Evolutionary conservation across 1,140 invertebrate species (phyloP).

Genomic region (Hylaeus volcanicus): DNA sequence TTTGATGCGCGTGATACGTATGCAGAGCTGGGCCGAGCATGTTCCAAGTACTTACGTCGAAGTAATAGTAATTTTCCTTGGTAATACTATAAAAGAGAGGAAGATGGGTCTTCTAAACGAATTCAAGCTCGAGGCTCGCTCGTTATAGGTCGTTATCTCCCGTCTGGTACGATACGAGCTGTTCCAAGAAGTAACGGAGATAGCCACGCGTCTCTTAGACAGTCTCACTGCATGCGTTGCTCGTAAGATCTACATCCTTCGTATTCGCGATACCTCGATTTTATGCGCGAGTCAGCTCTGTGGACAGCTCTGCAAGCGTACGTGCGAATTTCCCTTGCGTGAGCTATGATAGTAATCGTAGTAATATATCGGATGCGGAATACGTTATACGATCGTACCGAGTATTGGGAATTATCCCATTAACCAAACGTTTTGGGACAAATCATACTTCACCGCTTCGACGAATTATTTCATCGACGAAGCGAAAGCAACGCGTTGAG

Average conservation of each 20-base stretch:
- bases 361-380: neutral
- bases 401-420: neutral
- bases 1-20: slow-evolving; percentile 44
- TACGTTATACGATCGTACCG: neutral
- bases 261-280: too few species aligned
- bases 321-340: neutral
- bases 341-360: slow-evolving; percentile 7
- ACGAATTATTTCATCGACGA: neutral
- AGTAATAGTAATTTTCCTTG: too few species aligned
- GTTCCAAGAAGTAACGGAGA: too few species aligned
- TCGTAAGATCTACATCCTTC: too few species aligned
- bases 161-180: too few species aligned
- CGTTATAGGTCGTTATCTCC: too few species aligned
- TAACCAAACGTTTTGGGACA: neutral
- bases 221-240: too few species aligned
- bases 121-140: too few species aligned
- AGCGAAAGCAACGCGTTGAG: neutral
- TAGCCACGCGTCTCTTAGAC: too few species aligned
- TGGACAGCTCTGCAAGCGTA: slow-evolving; percentile 12
- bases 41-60: slow-evolving; percentile 9
- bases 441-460: neutral
- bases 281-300: neutral
- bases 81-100: too few species aligned
- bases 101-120: too few species aligned
- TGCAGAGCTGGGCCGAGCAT: slow-evolving; percentile 45